phyloP scores from a whole-genome alignment of 1,140 invertebrate genomes.

The Rhynchophorus ferrugineus region DNA sequence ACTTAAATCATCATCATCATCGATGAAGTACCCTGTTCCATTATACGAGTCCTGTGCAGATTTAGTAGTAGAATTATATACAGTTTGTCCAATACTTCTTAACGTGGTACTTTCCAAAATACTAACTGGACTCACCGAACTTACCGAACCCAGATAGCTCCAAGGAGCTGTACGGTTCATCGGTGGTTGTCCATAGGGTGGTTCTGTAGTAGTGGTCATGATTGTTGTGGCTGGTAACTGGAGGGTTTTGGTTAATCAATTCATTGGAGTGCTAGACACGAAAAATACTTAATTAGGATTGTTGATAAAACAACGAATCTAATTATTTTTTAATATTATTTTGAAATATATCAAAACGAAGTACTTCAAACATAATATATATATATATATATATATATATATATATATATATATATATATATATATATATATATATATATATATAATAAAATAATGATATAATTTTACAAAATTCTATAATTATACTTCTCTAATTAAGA shows the following conservation, averaged over 20 bases:
- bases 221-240: not conserved
- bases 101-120: not conserved
- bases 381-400: too few relatives aligned
- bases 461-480: too few relatives aligned
- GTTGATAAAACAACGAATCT: not conserved
- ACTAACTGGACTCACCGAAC: conserved; percentile 15
- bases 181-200: not conserved
- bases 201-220: conserved; percentile 1
- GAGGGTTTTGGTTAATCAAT: not conserved
- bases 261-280: not conserved
- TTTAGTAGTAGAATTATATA: not conserved
- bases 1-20: conserved; percentile 36
- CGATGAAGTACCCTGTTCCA: conserved; percentile 37
- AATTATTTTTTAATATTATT: too few relatives aligned
- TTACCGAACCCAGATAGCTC: conserved; percentile 18
- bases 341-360: too few relatives aligned
- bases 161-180: conserved; percentile 8
- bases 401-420: too few relatives aligned
- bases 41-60: conserved; percentile 17
- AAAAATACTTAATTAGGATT: not conserved
- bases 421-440: too few relatives aligned
- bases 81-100: not conserved
- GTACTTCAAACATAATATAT: too few relatives aligned
- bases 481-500: too few relatives aligned
- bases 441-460: too few relatives aligned